phyloP scores from a whole-genome alignment of 2,888 invertebrate genomes.

The Amphipoea lucens region DNA sequence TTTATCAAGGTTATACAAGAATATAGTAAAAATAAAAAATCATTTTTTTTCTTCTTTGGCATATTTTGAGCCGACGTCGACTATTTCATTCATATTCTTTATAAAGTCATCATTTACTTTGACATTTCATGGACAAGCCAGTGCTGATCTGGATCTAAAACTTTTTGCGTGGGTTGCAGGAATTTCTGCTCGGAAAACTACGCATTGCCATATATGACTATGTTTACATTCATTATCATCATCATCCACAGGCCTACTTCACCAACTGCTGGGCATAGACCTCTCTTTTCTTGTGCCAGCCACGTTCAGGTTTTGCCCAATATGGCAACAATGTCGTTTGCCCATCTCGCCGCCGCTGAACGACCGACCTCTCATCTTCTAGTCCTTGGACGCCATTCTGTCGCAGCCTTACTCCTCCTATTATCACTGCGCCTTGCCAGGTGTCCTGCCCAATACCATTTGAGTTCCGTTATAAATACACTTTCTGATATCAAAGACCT shows the following conservation, averaged over 20 bases:
- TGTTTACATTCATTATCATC: background rate
- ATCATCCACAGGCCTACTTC: background rate
- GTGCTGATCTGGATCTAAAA: background rate
- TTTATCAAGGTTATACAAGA: background rate
- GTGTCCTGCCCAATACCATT: background rate
- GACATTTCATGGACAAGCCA: background rate
- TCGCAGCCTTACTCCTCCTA: background rate
- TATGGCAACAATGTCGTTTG: no score
- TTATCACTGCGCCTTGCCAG: background rate
- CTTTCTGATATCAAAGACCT: no score
- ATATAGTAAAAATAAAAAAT: no score
- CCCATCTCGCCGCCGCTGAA: no score
- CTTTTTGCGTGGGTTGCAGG: background rate
- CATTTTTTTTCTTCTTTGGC: background rate
- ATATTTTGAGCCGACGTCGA: background rate
- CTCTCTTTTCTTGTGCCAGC: background rate
- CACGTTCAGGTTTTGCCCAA: no score
- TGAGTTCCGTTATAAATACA: background rate
- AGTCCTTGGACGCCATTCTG: no score
- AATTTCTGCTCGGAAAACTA: background rate
- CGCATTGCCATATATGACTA: background rate
- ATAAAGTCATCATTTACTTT: background rate
- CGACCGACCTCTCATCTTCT: no score
- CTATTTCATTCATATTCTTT: background rate
- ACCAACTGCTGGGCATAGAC: background rate